These are phyloP conservation scores for Pelecanus crispus DNA, from an alignment of 2,113 vertebrate genomes.

Conservation along the genomic window DNA sequence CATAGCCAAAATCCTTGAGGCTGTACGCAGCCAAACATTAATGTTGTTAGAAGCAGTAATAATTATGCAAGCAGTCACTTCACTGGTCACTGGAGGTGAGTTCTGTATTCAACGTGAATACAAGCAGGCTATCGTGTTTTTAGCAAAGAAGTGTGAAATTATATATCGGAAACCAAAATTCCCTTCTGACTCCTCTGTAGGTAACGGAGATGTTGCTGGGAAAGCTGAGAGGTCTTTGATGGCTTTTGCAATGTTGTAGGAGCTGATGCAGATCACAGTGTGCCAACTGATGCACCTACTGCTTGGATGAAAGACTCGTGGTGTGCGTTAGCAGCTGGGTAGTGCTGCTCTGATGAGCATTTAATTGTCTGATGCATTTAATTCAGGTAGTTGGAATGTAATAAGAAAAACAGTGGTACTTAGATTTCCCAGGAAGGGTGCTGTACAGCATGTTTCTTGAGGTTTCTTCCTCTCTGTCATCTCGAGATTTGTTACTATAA, in stretches of 20 bases:
- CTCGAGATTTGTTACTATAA: neutral
- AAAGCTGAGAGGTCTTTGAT: neutral
- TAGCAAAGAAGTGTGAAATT: neutral
- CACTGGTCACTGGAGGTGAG: neutral
- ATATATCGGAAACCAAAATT: neutral
- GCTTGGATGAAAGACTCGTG: neutral
- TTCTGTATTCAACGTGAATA: constrained; percentile 6
- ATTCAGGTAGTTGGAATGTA: neutral
- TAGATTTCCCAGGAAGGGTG: neutral
- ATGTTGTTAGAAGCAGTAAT: neutral
- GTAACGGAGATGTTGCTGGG: neutral
- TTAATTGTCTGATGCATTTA: neutral
- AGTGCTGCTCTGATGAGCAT: rapidly evolving
- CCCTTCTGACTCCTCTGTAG: neutral
- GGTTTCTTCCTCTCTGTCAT: neutral
- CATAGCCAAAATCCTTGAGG: neutral
- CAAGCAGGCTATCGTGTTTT: neutral
- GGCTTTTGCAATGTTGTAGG: neutral
- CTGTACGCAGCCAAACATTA: neutral
- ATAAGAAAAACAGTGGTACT: neutral
- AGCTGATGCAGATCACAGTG: neutral
- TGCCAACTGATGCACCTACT: neutral
- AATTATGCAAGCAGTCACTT: neutral
- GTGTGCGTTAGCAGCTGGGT: rapidly evolving
- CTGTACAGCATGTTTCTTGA: neutral